Percentiles rank a stretch among this genome's conserved stretches.
phyloP scores from a whole-genome alignment of 2,888 invertebrate genomes.

The Nomada hirtipes region DNA sequence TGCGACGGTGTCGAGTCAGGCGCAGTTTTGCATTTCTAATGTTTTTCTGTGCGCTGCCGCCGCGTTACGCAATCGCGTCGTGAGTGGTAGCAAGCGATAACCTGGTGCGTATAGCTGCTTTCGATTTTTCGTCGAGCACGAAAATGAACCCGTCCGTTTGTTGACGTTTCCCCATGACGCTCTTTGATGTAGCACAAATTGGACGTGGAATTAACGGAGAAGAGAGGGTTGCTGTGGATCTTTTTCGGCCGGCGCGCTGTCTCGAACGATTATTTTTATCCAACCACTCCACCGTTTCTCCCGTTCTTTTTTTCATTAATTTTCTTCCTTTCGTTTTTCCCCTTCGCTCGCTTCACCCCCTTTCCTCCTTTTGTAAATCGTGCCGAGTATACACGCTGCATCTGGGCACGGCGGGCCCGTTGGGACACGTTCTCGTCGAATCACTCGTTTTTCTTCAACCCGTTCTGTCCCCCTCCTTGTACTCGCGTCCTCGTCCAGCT shows the following conservation, averaged over 20 bases:
- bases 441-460: slow-evolving; percentile 34
- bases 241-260: background rate
- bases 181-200: slow-evolving; percentile 26
- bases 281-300: background rate
- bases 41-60: slow-evolving; percentile 31
- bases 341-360: background rate
- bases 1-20: slow-evolving; percentile 22
- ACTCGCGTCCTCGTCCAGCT: slow-evolving; percentile 43
- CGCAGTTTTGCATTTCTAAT: slow-evolving; percentile 52
- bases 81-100: slow-evolving; percentile 1
- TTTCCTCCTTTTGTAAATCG: slow-evolving; percentile 1
- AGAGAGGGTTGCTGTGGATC: background rate
- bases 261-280: slow-evolving; percentile 36
- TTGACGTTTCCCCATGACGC: background rate
- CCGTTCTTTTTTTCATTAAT: no score
- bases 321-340: no score
- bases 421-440: slow-evolving; percentile 51
- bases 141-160: slow-evolving; percentile 3
- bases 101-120: background rate
- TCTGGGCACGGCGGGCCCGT: slow-evolving; percentile 39
- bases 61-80: slow-evolving; percentile 41
- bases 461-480: background rate
- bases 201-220: background rate
- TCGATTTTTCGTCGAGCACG: slow-evolving; percentile 28
- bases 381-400: slow-evolving; percentile 31